Evolutionary conservation across 2,888 invertebrate species (phyloP).

Genomic region (Molanna angustata): DNA sequence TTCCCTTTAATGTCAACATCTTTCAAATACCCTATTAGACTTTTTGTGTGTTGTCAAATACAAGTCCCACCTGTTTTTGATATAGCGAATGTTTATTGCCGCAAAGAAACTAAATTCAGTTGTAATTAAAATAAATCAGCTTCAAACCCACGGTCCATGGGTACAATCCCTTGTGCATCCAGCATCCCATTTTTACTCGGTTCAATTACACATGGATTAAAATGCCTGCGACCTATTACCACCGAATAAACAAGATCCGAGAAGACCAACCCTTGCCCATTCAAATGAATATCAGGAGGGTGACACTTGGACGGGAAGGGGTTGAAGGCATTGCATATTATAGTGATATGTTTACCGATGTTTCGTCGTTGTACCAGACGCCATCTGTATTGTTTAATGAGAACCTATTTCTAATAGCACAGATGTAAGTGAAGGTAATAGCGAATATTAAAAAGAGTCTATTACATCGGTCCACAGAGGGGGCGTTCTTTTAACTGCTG

Average conservation of each 20-base stretch:
- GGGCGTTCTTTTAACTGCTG: too few species aligned
- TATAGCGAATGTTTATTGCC: too few species aligned
- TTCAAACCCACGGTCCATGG: too few species aligned
- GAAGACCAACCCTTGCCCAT: slow-evolving; percentile 1
- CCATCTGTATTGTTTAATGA: slow-evolving; percentile 1
- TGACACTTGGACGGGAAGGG: slow-evolving; percentile 22
- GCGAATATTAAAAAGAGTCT: too few species aligned
- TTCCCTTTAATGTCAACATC: too few species aligned
- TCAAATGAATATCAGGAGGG: slow-evolving; percentile 20
- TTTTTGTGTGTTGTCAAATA: too few species aligned
- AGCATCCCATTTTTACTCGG: slow-evolving; percentile 11
- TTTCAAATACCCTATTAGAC: too few species aligned
- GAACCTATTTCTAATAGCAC: background rate
- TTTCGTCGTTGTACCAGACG: background rate
- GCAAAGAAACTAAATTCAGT: too few species aligned
- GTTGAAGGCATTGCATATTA: slow-evolving; percentile 13
- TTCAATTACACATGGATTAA: slow-evolving; percentile 25
- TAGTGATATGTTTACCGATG: slow-evolving; percentile 16
- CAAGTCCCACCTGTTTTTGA: too few species aligned
- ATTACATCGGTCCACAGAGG: too few species aligned
- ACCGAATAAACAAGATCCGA: slow-evolving; percentile 27
- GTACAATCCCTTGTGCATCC: too few species aligned
- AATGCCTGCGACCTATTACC: slow-evolving; percentile 25
- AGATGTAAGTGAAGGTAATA: background rate
- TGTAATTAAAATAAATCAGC: too few species aligned